A percentile compares a stretch with the other conserved stretches of the same genome.
Evolutionary conservation across 2,797 vertebrate genomes (phyloP).

Genomic region (Tolypeutes matacus): DNA sequence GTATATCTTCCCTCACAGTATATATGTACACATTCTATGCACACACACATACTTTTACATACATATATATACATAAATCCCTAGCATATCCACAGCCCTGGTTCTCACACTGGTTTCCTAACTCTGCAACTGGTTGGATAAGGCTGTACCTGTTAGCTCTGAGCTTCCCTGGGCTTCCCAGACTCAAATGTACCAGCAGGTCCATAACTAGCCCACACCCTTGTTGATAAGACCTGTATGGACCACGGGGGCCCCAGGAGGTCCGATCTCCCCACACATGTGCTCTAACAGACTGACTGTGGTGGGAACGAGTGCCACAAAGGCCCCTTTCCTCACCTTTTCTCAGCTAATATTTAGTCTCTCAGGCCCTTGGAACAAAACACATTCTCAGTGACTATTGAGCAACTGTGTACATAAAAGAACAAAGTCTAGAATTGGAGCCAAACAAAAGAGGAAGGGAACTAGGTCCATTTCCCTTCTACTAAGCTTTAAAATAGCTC

Average conservation of each 20-base stretch:
- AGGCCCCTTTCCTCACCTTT: conserved; percentile 12
- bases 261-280: conserved; percentile 14
- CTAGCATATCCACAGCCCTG: background rate
- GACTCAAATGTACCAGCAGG: background rate
- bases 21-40: no score
- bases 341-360: conserved; percentile 59
- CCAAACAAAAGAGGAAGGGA: background rate
- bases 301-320: background rate
- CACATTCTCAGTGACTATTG: background rate
- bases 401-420: conserved; percentile 18
- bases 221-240: background rate
- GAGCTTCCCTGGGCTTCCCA: background rate
- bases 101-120: background rate
- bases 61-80: background rate
- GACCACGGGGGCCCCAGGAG: background rate
- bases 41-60: background rate
- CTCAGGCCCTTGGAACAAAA: conserved; percentile 68
- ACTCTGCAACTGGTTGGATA: no score
- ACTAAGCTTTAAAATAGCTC: conserved; percentile 75
- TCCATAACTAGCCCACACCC: conserved; percentile 40
- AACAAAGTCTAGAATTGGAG: background rate
- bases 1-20: no score
- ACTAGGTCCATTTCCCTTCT: background rate
- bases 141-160: background rate
- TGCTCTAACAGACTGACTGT: background rate